phyloP scores from a whole-genome alignment of 2,797 vertebrate genomes.

The Syndactyla subalaris region DNA sequence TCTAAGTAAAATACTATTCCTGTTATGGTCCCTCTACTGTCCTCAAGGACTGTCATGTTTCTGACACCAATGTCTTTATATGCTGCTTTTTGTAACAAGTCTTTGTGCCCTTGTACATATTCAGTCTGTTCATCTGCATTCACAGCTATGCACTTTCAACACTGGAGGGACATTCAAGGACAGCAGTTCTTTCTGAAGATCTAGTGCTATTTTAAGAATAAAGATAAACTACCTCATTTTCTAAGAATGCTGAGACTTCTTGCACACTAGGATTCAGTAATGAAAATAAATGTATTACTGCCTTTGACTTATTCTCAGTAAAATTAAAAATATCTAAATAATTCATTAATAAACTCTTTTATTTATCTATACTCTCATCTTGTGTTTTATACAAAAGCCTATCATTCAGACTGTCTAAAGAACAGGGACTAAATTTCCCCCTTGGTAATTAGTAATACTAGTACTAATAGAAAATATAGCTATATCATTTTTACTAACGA shows the following conservation, averaged over 20 bases:
- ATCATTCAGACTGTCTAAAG: background rate
- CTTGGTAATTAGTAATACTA: background rate
- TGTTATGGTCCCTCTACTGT: conserved; percentile 43
- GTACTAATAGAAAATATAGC: background rate
- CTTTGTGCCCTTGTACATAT: conserved; percentile 36
- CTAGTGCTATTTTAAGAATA: background rate
- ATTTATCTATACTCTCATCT: background rate
- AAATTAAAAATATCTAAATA: background rate
- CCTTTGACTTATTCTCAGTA: background rate
- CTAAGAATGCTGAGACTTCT: background rate
- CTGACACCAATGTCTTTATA: conserved; percentile 63
- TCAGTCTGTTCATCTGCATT: conserved; percentile 26
- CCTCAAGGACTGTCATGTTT: conserved; percentile 68
- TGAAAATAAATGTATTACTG: background rate
- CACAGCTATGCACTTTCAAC: background rate
- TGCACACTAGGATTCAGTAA: background rate
- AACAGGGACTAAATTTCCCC: background rate
- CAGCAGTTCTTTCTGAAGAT: conserved; percentile 8
- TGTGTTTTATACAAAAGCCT: background rate
- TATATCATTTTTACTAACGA: background rate
- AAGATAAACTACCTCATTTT: background rate
- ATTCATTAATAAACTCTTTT: background rate
- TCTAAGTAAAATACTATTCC: conserved; percentile 45
- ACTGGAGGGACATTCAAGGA: conserved; percentile 11
- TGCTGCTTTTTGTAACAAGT: conserved; percentile 21